phyloP scores from a whole-genome alignment of 2,888 invertebrate genomes.

The Clivina fossor region DNA sequence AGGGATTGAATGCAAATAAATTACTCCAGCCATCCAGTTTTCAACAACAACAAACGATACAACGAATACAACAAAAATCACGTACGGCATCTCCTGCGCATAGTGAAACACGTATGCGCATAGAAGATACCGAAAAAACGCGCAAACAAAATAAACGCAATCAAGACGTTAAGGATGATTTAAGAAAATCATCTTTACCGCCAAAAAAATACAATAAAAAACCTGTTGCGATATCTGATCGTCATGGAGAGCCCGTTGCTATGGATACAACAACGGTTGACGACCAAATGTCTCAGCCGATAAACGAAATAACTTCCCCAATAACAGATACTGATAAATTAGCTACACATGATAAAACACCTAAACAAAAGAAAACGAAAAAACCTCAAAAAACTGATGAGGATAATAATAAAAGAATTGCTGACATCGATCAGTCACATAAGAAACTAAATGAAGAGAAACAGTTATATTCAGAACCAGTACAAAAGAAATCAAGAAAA shows the following conservation, averaged over 20 bases:
- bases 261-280: slow-evolving; percentile 44
- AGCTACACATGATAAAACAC: slow-evolving; percentile 39
- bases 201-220: too few relatives aligned
- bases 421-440: slow-evolving; percentile 42
- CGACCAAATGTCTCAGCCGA: slow-evolving; percentile 40
- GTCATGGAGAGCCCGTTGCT: slow-evolving; percentile 49
- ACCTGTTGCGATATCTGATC: slow-evolving; percentile 42
- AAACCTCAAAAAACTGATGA: slow-evolving; percentile 54
- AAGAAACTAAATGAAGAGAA: slow-evolving; percentile 44
- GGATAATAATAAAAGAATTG: slow-evolving; percentile 54
- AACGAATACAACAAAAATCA: slow-evolving; percentile 45
- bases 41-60: slow-evolving; percentile 43
- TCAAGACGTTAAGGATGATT: too few relatives aligned
- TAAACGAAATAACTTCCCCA: slow-evolving; percentile 40
- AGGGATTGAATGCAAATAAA: slow-evolving; percentile 57
- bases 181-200: too few relatives aligned
- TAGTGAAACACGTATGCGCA: slow-evolving; percentile 40
- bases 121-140: slow-evolving; percentile 46
- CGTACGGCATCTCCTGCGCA: slow-evolving; percentile 46
- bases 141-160: slow-evolving; percentile 39
- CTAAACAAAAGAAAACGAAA: slow-evolving; percentile 43
- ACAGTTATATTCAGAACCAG: slow-evolving; percentile 39
- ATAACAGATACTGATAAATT: slow-evolving; percentile 46
- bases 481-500: slow-evolving; percentile 44
- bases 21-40: slow-evolving; percentile 62